Evolutionary conservation across 2,113 vertebrate genomes (phyloP).

Genomic region (Emydura subglobosa): DNA sequence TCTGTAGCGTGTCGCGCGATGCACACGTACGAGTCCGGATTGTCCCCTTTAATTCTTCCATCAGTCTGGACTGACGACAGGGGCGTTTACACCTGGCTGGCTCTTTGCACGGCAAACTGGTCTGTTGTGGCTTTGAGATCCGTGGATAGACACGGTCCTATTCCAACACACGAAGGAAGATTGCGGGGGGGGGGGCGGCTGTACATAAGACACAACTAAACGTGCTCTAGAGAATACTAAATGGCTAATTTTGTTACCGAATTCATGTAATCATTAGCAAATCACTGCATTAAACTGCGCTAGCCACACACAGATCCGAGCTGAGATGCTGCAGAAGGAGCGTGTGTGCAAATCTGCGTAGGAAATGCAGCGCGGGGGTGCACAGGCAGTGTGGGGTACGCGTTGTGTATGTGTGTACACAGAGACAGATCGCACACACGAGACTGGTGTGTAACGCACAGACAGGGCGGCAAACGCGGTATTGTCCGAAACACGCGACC

Average conservation of each 20-base stretch:
- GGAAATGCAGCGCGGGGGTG: background rate
- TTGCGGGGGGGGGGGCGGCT: background rate
- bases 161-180: background rate
- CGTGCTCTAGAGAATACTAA: background rate
- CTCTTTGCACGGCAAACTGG: no score
- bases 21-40: conserved; percentile 61
- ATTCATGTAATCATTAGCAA: no score
- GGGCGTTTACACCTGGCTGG: no score
- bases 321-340: background rate
- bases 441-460: background rate
- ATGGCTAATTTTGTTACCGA: no score
- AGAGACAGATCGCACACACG: background rate
- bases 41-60: background rate
- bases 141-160: background rate
- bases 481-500: no score
- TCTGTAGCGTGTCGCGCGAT: conserved; percentile 21
- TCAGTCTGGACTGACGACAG: no score
- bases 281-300: rapidly evolving
- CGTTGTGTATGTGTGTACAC: background rate
- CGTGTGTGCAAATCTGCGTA: rapidly evolving
- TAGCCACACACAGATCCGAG: background rate
- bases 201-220: background rate
- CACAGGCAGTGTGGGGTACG: background rate
- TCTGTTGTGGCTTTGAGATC: background rate
- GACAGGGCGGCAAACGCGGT: background rate